These are phyloP conservation scores for Pseudoatta argentina DNA, from an alignment of 1,140 invertebrate genomes.

Conservation along the genomic window DNA sequence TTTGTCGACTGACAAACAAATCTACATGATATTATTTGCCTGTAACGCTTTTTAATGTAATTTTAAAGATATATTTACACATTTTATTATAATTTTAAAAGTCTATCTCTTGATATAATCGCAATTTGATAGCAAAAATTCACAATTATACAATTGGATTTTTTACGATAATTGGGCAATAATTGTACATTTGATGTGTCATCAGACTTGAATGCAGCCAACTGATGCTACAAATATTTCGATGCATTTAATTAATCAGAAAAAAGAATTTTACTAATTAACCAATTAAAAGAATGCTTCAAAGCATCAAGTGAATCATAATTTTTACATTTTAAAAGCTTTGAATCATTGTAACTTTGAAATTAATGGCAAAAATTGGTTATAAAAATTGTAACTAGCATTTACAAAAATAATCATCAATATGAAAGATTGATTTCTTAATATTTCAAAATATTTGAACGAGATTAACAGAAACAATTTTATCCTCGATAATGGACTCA, in stretches of 20 bases:
- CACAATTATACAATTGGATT: neutral
- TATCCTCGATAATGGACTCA: neutral
- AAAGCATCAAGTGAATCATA: too few relatives aligned
- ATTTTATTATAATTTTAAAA: too few relatives aligned
- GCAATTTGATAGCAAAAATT: neutral
- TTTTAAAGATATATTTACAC: neutral
- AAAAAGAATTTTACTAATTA: too few relatives aligned
- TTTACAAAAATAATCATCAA: neutral
- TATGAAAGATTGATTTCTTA: neutral
- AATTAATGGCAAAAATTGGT: neutral
- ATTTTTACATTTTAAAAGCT: neutral
- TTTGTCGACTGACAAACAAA: neutral
- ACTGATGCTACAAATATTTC: too few relatives aligned
- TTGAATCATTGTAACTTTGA: neutral
- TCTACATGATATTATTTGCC: neutral
- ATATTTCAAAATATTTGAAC: neutral
- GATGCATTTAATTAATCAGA: too few relatives aligned
- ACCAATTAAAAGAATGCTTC: too few relatives aligned
- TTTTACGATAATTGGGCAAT: neutral
- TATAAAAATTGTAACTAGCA: slow-evolving; percentile 4
- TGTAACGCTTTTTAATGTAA: neutral
- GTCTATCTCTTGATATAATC: neutral
- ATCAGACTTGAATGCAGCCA: too few relatives aligned
- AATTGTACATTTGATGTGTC: neutral
- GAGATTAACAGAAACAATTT: neutral